phyloP scores from a whole-genome alignment of 2,797 vertebrate species.

The Kryptolebias ocellatus region DNA sequence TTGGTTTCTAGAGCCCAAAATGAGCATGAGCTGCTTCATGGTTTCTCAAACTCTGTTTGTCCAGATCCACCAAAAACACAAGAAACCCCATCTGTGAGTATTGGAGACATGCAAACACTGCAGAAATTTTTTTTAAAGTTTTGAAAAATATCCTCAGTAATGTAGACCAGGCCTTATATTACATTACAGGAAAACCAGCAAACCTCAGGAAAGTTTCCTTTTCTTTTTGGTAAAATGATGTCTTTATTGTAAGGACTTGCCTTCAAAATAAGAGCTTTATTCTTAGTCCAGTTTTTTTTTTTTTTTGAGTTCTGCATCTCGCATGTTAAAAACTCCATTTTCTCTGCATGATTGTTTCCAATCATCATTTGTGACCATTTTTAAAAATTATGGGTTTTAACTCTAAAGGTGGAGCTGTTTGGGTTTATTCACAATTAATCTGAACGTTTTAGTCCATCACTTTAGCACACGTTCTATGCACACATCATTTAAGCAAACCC shows the following conservation, averaged over 20 bases:
- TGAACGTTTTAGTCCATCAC: neutral
- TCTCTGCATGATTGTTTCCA: neutral
- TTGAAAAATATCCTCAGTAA: too few relatives aligned
- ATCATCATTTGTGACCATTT: neutral
- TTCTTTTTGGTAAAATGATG: neutral
- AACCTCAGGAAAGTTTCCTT: too few relatives aligned
- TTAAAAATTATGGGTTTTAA: neutral
- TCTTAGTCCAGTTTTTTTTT: neutral
- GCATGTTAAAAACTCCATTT: neutral
- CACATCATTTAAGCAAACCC: neutral
- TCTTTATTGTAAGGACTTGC: neutral
- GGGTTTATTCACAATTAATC: neutral
- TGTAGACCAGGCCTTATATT: too few relatives aligned
- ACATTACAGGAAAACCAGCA: too few relatives aligned
- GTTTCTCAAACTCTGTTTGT: too few relatives aligned
- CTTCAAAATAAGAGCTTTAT: neutral
- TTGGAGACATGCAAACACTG: too few relatives aligned
- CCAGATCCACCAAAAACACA: too few relatives aligned
- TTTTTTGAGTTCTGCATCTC: neutral
- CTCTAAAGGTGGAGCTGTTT: neutral
- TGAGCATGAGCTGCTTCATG: too few relatives aligned
- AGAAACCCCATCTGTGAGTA: too few relatives aligned
- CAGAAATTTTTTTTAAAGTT: too few relatives aligned
- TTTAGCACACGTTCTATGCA: constrained; percentile 19
- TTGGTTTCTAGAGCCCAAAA: too few relatives aligned